These are phyloP conservation scores for Leptura quadrifasciata DNA, from an alignment of 2,888 invertebrate genomes.

Conservation along the genomic window DNA sequence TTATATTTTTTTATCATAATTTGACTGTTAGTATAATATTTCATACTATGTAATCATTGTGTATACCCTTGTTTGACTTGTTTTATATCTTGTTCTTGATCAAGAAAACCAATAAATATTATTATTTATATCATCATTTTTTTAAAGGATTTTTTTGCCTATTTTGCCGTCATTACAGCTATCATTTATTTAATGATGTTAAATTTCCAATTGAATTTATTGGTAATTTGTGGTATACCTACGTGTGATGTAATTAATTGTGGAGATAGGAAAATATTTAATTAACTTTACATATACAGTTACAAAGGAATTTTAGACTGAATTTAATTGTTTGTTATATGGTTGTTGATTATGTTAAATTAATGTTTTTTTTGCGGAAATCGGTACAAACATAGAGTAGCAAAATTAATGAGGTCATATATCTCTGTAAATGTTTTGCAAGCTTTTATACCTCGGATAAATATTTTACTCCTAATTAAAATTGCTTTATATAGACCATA, in stretches of 20 bases:
- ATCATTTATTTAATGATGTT: background rate
- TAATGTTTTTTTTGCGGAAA: slow-evolving; percentile 35
- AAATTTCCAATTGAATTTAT: background rate
- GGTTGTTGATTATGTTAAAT: slow-evolving; percentile 39
- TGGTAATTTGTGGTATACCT: background rate
- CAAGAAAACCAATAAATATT: no score
- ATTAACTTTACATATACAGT: slow-evolving; percentile 16
- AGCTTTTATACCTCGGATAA: slow-evolving; percentile 34
- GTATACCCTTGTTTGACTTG: no score
- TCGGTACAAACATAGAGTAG: slow-evolving; percentile 38
- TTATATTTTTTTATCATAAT: no score
- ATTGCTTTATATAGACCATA: slow-evolving; percentile 58
- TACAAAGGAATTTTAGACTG: slow-evolving; percentile 38
- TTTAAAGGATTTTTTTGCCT: no score
- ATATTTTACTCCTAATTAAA: slow-evolving; percentile 55
- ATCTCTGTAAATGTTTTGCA: slow-evolving; percentile 48
- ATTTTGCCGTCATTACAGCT: no score
- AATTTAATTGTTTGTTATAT: slow-evolving; percentile 44
- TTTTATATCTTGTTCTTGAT: no score
- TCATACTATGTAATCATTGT: no score
- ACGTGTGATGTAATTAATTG: slow-evolving; percentile 1
- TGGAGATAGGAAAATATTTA: background rate
- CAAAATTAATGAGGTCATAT: slow-evolving; percentile 48
- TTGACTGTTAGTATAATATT: no score
- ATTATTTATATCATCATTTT: no score